phyloP scores from a whole-genome alignment of 2,888 invertebrate species.

The Stenichneumon culpator region DNA sequence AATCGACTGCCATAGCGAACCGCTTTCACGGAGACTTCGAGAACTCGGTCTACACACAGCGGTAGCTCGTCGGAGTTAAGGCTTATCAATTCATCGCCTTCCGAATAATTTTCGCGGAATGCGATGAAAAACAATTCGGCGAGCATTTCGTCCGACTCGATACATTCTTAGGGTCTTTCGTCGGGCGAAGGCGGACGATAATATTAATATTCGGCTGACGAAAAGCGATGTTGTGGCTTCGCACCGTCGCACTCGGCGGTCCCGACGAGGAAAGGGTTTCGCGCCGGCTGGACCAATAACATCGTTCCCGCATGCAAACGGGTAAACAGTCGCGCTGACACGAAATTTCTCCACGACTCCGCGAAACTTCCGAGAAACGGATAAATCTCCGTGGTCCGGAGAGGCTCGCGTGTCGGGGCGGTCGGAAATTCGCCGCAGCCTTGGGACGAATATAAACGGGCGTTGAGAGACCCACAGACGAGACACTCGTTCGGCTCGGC shows the following conservation, averaged over 20 bases:
- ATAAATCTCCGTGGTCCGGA: constrained; percentile 25
- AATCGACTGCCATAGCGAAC: constrained; percentile 53
- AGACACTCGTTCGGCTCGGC: constrained; percentile 49
- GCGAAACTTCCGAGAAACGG: constrained; percentile 45
- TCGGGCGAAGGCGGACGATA: too few relatives aligned
- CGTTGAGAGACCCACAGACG: neutral
- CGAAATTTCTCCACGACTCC: constrained; percentile 34
- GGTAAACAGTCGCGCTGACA: constrained; percentile 2
- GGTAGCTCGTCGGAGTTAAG: neutral
- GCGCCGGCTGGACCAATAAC: neutral
- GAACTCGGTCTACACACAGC: neutral
- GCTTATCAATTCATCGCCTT: constrained; percentile 44
- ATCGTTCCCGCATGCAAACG: neutral
- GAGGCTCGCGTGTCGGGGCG: constrained; percentile 47
- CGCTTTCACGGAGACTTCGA: constrained; percentile 61
- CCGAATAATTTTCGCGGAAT: neutral
- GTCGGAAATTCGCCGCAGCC: constrained; percentile 66
- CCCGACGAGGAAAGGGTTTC: neutral
- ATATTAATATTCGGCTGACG: too few relatives aligned
- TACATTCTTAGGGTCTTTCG: too few relatives aligned
- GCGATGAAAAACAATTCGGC: too few relatives aligned
- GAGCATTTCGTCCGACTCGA: too few relatives aligned
- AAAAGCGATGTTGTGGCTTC: too few relatives aligned
- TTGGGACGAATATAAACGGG: constrained; percentile 71
- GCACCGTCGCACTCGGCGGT: too few relatives aligned